These are phyloP conservation scores for Acanthosoma haemorrhoidale DNA, from an alignment of 2,888 invertebrate genomes.

Conservation along the genomic window DNA sequence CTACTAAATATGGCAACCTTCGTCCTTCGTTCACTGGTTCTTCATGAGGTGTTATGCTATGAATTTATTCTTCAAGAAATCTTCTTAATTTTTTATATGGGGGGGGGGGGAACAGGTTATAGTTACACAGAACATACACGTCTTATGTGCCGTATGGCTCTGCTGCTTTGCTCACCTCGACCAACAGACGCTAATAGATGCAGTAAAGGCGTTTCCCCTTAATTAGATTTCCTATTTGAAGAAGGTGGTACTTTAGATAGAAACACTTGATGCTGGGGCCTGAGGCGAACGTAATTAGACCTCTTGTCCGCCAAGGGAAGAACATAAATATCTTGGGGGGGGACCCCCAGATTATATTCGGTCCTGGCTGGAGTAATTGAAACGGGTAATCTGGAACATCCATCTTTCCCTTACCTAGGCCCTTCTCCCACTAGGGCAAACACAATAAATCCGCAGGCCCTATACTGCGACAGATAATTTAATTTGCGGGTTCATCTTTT, in stretches of 20 bases:
- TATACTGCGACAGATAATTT: constrained; percentile 17
- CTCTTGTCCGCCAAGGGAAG: neutral
- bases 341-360: constrained; percentile 17
- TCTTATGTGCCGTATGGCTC: no score
- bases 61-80: neutral
- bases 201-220: neutral
- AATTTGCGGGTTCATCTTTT: constrained; percentile 17
- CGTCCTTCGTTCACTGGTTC: no score
- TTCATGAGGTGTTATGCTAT: no score
- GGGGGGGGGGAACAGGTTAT: no score
- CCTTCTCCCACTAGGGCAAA: neutral
- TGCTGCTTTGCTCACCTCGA: no score
- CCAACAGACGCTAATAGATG: no score
- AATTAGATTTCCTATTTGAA: constrained; percentile 11
- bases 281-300: constrained; percentile 9
- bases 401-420: constrained; percentile 17
- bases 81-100: no score
- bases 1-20: no score
- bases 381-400: constrained; percentile 24
- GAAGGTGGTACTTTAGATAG: constrained; percentile 4
- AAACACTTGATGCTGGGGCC: neutral
- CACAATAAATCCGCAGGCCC: constrained; percentile 25
- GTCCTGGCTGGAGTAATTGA: constrained; percentile 18
- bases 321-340: constrained; percentile 16
- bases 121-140: no score